These are phyloP conservation scores for Sclerurus mexicanus DNA, from an alignment of 2,113 vertebrate species.

Conservation along the genomic window DNA sequence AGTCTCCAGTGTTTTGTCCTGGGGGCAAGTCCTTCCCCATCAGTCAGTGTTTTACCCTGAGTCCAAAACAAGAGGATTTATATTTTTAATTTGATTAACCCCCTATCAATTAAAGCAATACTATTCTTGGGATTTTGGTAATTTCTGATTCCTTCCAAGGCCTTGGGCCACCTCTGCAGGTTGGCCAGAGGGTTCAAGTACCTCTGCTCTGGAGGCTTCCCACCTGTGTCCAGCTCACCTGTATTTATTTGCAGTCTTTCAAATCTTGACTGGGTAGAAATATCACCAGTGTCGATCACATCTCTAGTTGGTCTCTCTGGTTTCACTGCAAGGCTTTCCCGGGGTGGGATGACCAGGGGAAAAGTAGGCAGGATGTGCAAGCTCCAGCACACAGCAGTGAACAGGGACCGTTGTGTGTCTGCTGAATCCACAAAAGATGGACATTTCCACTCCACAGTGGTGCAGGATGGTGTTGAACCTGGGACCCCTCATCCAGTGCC, in stretches of 20 bases:
- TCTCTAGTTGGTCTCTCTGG: not conserved
- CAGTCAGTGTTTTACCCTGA: not conserved
- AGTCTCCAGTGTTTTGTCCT: not conserved
- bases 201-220: not conserved
- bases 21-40: not conserved
- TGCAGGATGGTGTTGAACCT: not conserved
- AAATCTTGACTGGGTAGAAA: not conserved
- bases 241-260: not conserved
- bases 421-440: not conserved
- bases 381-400: not conserved
- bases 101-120: slow-evolving; percentile 4
- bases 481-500: not conserved
- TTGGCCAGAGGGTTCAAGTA: not conserved
- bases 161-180: not conserved
- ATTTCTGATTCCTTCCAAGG: not conserved
- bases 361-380: accelerated
- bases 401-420: accelerated
- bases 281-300: accelerated
- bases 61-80: not conserved
- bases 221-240: not conserved
- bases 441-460: not conserved
- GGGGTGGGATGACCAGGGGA: too few relatives aligned
- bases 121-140: not conserved
- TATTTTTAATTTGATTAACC: not conserved
- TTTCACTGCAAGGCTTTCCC: not conserved